These are phyloP conservation scores for Calliopsis andreniformis DNA, from an alignment of 1,140 invertebrate genomes.

Conservation along the genomic window DNA sequence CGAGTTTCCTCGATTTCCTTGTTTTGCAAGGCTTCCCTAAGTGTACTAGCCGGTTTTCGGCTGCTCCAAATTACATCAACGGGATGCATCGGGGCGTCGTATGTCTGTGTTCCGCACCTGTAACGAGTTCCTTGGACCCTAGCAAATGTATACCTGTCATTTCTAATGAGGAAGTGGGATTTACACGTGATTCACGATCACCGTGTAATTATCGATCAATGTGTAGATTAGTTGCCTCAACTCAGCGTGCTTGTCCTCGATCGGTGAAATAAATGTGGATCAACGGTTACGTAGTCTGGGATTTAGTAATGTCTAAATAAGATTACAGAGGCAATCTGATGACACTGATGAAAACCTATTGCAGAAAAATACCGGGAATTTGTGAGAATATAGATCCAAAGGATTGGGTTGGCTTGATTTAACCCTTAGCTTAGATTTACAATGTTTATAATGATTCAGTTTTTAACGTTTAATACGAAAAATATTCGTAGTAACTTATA, in stretches of 20 bases:
- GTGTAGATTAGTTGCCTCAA: background rate
- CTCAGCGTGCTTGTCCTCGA: background rate
- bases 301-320: too few species aligned
- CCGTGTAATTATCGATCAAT: background rate
- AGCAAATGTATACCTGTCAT: background rate
- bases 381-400: too few species aligned
- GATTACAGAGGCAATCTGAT: too few species aligned
- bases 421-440: too few species aligned
- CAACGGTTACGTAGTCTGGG: background rate
- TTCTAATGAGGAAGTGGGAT: slow-evolving; percentile 8
- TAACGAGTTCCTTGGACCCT: background rate
- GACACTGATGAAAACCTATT: too few species aligned
- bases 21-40: slow-evolving; percentile 55
- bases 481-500: too few species aligned
- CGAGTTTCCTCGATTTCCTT: slow-evolving; percentile 65
- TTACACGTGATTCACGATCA: slow-evolving; percentile 7
- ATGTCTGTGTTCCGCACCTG: slow-evolving; percentile 23
- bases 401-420: too few species aligned
- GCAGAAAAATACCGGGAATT: too few species aligned
- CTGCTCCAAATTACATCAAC: slow-evolving; percentile 43
- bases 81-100: slow-evolving; percentile 24
- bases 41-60: slow-evolving; percentile 40
- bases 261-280: background rate
- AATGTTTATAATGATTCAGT: too few species aligned
- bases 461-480: too few species aligned